Base-by-base conservation (phyloP, 2,888 invertebrate species). In the Trachelus troglodyta region DNA sequence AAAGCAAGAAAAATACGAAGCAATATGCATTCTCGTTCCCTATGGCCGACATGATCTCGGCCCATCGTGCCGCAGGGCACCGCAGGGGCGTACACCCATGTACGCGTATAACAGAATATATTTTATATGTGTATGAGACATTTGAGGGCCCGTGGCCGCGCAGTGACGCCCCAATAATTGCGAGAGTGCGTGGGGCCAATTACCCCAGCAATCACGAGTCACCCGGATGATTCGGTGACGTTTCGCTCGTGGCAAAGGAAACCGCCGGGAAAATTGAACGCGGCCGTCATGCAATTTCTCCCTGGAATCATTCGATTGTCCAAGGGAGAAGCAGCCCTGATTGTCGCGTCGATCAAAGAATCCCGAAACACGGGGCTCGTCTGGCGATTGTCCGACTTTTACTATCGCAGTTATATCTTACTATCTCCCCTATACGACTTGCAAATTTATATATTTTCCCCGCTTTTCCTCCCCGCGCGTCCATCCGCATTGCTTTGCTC, bases 171-270 rank as follows among this genome's bases (percentile, higher is more conserved):
- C 73, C 79, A 77, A 83, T 82, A 80, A 83, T 83, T 81, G 79
- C 77, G 79, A 78, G 79, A 79, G 79, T 81, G 81, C 81, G 81
- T 73, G 81, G 80, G 80, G 81, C 81, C 31, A 81, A 83, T 84
- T 84, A 83, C 79, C 79, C 80, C 81, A 80, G 81, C 84, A 83
- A 83, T 83, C 83, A 83, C 75, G 79, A 73, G 80, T 79, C 81
- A 77, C 80, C 74, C 71, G 76, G 77, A 76, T 82, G 82, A 56
- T 56, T 77, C 75, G 80, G 81, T 82, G 80, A 83, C 82, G 81
- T 77, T 78, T 80, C 79, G 81, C 79, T 73, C 76, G 30, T 69
- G 40, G 71, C 73, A 23, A 37, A 73, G 75, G 71, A 73, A 69
- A 15, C 11, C n/a, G 23, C 30, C 69, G 11, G 15, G 31, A 81